Evolutionary conservation across 53 echinoderm and acorn worm genomes (phyloP), one percentile per base, ranked within the genome.

Genomic region (Holothuria scabra): DNA sequence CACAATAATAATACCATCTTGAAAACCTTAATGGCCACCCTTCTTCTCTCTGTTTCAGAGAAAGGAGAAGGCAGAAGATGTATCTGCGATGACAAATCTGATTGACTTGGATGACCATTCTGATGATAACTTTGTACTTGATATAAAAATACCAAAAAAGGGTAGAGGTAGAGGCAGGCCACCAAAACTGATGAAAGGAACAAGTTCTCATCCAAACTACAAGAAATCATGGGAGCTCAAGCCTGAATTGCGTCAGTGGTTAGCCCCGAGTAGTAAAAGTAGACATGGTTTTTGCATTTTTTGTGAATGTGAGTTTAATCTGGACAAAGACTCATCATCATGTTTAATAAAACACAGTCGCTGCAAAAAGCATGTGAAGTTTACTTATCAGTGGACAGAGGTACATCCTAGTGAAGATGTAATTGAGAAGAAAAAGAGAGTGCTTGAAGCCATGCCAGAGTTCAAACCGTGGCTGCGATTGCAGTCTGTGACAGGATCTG

Each of bases 391-490:
- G 5, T 44, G 24, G 26, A 25, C 20, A 72, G 46, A 52, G 18
- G 52, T 18, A 9, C 0, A 52, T 14, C 18, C 52, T 16, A 18
- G 3, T 12, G 11, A 30, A 64, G 64, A 19, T 64, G 28, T 16
- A 1, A 64, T 12, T 21, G 20, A 22, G 14, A 30, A 10, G 4
- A 26, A 64, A 30, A 64, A 21, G 64, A 22, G 20, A 30, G 64
- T 64, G 30, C 20, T 64, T 10, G 30, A 28, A 21, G 12, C 23
- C 64, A 28, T 64, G 5, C 28, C 64, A 1, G 64, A 64, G 18
- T 78, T 78, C 28, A 78, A 78, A 31, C 78, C 78, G 12, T 78
- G 78, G 78, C 58, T 78, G 28, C 28, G 56, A 7, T 14, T 78
- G 18, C 52, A 56, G 12, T 29, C 28, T 0, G 3, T 58, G 32